phyloP scores from a whole-genome alignment of 1,140 invertebrate species.

The Apis florea region DNA sequence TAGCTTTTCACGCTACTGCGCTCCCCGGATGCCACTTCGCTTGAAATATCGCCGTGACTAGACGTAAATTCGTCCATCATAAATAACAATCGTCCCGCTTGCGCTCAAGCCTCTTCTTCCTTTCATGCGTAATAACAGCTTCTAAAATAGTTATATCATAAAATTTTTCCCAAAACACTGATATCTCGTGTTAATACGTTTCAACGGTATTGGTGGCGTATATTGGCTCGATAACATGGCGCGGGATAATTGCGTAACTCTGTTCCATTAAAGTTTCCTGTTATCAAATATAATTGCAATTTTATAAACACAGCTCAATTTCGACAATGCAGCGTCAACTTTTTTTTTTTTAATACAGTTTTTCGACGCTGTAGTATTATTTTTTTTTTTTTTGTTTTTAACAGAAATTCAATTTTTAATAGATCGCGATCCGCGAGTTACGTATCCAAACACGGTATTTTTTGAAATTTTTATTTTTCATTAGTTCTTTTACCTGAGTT shows the following conservation, averaged over 20 bases:
- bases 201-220: background rate
- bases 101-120: too few species aligned
- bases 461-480: too few species aligned
- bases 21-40: conserved; percentile 53
- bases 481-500: background rate
- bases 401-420: too few species aligned
- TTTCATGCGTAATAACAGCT: background rate
- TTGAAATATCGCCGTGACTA: conserved; percentile 67
- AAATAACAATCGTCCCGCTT: conserved; percentile 69
- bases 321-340: background rate
- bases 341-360: too few species aligned
- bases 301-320: background rate
- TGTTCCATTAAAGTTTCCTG: background rate
- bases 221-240: background rate
- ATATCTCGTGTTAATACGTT: background rate
- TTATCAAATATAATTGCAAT: background rate
- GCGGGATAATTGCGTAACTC: background rate
- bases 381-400: too few species aligned
- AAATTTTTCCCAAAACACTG: background rate
- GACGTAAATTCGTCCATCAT: conserved; percentile 64
- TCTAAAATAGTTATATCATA: background rate
- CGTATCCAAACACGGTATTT: too few species aligned
- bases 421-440: too few species aligned
- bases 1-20: conserved; percentile 53
- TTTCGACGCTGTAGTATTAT: too few species aligned